Conservation (phyloP, 2,888 invertebrate genomes). For the Thyatira batis region DNA sequence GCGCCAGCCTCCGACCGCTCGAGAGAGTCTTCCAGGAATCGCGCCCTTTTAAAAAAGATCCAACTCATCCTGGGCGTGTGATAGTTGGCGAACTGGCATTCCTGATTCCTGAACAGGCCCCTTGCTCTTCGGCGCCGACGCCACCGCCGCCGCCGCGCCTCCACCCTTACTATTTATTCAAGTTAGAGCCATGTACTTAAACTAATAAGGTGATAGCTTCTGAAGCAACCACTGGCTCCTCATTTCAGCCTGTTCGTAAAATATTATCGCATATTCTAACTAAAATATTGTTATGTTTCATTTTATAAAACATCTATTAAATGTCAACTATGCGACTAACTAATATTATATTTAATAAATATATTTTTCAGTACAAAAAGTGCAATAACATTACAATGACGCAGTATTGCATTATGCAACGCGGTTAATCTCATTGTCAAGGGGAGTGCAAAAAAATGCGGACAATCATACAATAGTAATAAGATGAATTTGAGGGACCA, state of each 20-base stretch:
- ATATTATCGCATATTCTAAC: background rate
- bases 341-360: background rate
- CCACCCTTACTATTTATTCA: too few species aligned
- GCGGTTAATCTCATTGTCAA: slow-evolving; percentile 51
- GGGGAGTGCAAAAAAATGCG: slow-evolving; percentile 52
- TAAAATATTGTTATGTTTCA: background rate
- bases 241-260: background rate
- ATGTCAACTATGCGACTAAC: background rate
- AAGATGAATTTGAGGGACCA: slow-evolving; percentile 66
- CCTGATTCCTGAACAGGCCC: slow-evolving; percentile 44
- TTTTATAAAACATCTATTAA: background rate
- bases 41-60: slow-evolving; percentile 74
- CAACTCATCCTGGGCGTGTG: slow-evolving; percentile 78
- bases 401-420: slow-evolving; percentile 50
- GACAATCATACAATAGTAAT: slow-evolving; percentile 75
- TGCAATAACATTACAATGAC: slow-evolving; percentile 43
- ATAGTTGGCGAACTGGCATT: slow-evolving; percentile 71
- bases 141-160: slow-evolving; percentile 4
- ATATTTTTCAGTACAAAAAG: slow-evolving; percentile 40
- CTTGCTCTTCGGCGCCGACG: slow-evolving; percentile 9
- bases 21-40: slow-evolving; percentile 75
- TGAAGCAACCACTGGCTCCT: too few species aligned
- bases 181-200: too few species aligned
- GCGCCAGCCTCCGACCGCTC: slow-evolving; percentile 76
- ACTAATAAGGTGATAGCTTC: too few species aligned